Conservation (phyloP, 2,113 vertebrate species). For the Chaetura pelagica region DNA sequence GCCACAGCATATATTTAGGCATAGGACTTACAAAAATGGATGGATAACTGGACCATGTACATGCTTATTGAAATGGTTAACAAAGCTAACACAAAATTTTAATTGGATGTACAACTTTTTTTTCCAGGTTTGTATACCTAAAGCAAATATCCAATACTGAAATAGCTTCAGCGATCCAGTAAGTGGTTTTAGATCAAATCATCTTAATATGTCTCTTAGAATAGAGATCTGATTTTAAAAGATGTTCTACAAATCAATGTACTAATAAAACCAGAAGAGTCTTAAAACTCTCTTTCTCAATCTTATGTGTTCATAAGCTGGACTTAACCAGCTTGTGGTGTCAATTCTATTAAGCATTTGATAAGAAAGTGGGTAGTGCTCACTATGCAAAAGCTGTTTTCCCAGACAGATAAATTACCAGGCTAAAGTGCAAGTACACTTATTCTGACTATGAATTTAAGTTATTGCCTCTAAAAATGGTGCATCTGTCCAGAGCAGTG, state of each 20-base stretch:
- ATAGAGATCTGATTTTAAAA: not conserved
- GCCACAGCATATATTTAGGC: not conserved
- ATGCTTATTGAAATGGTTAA: not conserved
- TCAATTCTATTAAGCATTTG: not conserved
- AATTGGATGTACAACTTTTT: not conserved
- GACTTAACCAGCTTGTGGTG: not conserved
- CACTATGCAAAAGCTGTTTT: not conserved
- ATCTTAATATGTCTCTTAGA: not conserved
- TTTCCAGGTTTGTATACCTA: not conserved
- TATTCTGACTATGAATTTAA: not conserved
- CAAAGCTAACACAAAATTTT: not conserved
- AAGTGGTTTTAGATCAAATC: not conserved
- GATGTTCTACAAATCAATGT: not conserved
- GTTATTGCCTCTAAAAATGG: conserved; percentile 7
- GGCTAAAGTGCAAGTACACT: not conserved
- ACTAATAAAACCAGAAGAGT: not conserved
- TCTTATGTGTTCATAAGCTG: not conserved
- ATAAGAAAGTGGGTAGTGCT: not conserved
- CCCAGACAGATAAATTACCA: conserved; percentile 4
- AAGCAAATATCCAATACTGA: not conserved
- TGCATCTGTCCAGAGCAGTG: not conserved
- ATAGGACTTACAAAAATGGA: not conserved
- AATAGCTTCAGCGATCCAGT: not conserved
- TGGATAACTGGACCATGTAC: not conserved
- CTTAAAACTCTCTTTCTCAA: not conserved